Percentiles rank a stretch among this genome's conserved stretches.
Evolutionary conservation across 2,113 vertebrate genomes (phyloP).

Genomic region (Oreocharis arfaki): DNA sequence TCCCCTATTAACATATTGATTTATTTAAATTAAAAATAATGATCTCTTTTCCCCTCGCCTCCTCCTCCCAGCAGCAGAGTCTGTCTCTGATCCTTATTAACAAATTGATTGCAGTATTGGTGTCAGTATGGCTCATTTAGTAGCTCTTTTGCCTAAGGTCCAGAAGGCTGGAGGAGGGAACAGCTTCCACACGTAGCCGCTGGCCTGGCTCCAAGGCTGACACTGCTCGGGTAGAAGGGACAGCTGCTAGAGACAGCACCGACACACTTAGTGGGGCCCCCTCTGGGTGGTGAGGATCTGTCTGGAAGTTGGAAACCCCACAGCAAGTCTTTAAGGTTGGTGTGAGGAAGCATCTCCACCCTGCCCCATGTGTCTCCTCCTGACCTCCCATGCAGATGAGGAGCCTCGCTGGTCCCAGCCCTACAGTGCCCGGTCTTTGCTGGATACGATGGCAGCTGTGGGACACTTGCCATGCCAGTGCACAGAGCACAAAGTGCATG

Average conservation of each 20-base stretch:
- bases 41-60: conserved; percentile 22
- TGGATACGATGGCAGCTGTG: neutral
- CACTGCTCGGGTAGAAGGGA: neutral
- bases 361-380: neutral
- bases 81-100: conserved; percentile 50
- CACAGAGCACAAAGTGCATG: neutral
- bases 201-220: conserved; percentile 32
- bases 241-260: neutral
- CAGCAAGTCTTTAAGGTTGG: neutral
- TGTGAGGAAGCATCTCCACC: neutral
- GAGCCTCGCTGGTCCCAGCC: neutral
- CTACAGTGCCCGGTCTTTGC: accelerated
- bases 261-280: neutral
- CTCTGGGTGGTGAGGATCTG: neutral
- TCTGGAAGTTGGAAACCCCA: neutral
- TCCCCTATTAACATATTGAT: conserved; percentile 58
- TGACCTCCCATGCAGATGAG: accelerated
- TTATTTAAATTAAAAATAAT: conserved; percentile 73
- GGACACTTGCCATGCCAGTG: neutral
- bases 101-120: conserved; percentile 62
- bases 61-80: conserved; percentile 46
- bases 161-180: conserved; percentile 42
- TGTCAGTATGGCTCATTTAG: conserved; percentile 66
- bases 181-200: conserved; percentile 36
- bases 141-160: conserved; percentile 46